Evolutionary conservation across 2,797 vertebrate species (phyloP).

Genomic region (Scleropages formosus): DNA sequence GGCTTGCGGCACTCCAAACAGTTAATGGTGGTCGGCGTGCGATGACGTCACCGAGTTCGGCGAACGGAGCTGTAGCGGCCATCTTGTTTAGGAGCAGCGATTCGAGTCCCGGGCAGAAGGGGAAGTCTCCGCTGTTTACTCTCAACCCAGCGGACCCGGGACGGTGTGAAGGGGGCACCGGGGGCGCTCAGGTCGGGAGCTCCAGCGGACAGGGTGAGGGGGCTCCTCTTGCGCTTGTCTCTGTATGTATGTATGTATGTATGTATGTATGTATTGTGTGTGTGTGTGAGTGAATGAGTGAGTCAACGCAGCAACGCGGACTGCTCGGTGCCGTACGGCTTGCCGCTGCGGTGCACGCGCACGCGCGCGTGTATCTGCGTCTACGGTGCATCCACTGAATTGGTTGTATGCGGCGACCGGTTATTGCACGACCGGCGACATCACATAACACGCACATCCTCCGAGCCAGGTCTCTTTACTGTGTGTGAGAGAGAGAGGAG

Average conservation of each 20-base stretch:
- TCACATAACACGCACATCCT: no score
- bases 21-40: constrained; percentile 39
- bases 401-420: not conserved
- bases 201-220: not conserved
- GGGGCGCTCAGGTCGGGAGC: not conserved
- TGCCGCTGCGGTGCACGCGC: not conserved
- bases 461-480: no score
- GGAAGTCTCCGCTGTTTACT: constrained; percentile 14
- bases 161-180: not conserved
- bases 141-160: not conserved
- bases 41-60: constrained; percentile 68
- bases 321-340: no score
- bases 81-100: constrained; percentile 74
- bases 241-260: no score
- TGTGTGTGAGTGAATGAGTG: no score
- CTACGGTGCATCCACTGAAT: not conserved
- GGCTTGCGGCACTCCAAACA: constrained; percentile 19
- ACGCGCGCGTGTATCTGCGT: not conserved
- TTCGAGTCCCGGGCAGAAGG: constrained; percentile 52
- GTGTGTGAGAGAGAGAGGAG: no score
- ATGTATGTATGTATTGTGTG: no score
- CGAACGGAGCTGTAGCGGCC: constrained; percentile 66
- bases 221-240: not conserved
- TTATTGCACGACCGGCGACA: not conserved
- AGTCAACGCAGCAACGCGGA: no score